phyloP scores from a whole-genome alignment of 2,797 vertebrate species.

The Antrozous pallidus region DNA sequence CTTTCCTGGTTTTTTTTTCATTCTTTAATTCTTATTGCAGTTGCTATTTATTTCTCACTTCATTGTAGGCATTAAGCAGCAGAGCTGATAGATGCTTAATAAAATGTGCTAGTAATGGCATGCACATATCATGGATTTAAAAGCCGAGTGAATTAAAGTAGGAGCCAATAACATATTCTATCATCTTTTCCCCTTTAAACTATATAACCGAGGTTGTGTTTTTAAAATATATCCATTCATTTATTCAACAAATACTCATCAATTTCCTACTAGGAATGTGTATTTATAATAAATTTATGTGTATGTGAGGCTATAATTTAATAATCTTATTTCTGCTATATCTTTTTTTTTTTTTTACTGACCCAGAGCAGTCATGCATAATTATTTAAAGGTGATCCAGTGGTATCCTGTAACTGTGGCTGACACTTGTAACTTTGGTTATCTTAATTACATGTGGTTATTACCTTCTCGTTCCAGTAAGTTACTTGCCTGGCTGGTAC shows the following conservation, averaged over 20 bases:
- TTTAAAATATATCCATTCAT: not conserved
- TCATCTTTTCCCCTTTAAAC: not conserved
- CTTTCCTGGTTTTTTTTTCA: not conserved
- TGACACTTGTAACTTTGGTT: not conserved
- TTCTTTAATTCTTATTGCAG: slow-evolving; percentile 7
- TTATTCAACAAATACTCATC: not conserved
- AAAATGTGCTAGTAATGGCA: not conserved
- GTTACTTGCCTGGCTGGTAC: not conserved
- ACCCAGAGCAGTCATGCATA: not conserved
- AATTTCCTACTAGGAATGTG: not conserved
- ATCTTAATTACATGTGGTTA: not conserved
- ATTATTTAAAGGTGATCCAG: not conserved
- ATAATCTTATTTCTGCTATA: not conserved
- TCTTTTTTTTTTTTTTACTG: not conserved
- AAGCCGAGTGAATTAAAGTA: not conserved
- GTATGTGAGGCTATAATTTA: not conserved
- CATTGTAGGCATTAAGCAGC: not conserved
- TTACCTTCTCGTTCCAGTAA: not conserved
- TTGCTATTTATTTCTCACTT: slow-evolving; percentile 31
- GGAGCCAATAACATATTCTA: not conserved
- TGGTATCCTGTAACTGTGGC: not conserved
- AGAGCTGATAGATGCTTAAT: not conserved
- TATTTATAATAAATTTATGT: not conserved
- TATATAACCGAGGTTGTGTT: not conserved
- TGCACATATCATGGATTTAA: not conserved